Evolutionary conservation across 2,888 invertebrate genomes (phyloP), one percentile per base, ranked within the genome.

Genomic region (Lacanobia oleracea): DNA sequence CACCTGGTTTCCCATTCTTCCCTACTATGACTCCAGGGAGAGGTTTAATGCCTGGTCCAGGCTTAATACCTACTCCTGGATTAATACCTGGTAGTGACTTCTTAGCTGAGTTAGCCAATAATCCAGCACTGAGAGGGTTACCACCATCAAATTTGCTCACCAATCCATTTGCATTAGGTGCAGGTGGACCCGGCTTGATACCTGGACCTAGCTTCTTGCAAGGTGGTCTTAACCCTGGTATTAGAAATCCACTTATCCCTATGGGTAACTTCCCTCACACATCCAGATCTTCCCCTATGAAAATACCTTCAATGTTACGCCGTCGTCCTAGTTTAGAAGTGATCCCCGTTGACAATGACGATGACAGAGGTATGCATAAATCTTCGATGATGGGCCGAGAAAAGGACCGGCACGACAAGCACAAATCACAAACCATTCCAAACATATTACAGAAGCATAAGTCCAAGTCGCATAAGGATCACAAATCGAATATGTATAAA

Each of bases 171-270:
- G 94, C 97, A 84, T 86, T 96, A 89, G 91, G 94, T 86, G 88
- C 94, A 90, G 91, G 96, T 89, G 97, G 97, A 0, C 97, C 97
- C 18, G 97, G 97, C 48, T 93, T 97, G 60, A 97, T 97, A 87
- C 97, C 97, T 7, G 94, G 96, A 12, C 95, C 96, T 51, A 93
- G 93, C 84, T 95, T 94, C 84, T 86, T 95, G 76, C 88, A 92
- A 51, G 92, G 93, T 48, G 89, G 89, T 51, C 84, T 94, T 40
- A 92, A 91, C 33, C 87, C 93, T 33, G 93, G 93, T 67, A 91
- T 97, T 45, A 91, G 93, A 63, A 97, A 97, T 87, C 96, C 97
- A 43, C 92, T 97, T 56, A 91, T 96, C 89, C 89, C 94, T 37
- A 92, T 95, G 88, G 93, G 95, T 48, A 96, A 96, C 76, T 96